Percentiles rank a stretch among this genome's conserved stretches.
These are phyloP conservation scores for Phyllotreta cruciferae DNA, from an alignment of 2,888 invertebrate genomes.

Conservation along the genomic window DNA sequence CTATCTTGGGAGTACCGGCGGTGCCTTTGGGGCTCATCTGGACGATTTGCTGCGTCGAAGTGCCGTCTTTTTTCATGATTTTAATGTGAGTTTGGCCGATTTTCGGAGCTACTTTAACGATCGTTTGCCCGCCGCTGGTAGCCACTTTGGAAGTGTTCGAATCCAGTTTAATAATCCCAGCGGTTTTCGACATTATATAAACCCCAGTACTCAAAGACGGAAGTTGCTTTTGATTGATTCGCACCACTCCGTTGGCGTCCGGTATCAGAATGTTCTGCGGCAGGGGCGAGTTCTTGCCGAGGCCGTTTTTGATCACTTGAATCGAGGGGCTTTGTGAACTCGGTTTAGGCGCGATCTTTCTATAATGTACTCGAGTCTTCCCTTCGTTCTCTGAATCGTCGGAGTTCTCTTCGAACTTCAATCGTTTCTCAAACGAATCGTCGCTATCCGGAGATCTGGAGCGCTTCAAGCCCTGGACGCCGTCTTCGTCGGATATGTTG, in stretches of 20 bases:
- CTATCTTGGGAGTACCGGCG: slow-evolving; percentile 13
- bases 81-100: slow-evolving; percentile 62
- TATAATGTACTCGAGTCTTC: slow-evolving; percentile 34
- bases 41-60: slow-evolving; percentile 45
- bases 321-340: slow-evolving; percentile 1
- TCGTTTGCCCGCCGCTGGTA: slow-evolving; percentile 56
- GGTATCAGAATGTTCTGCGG: slow-evolving; percentile 60
- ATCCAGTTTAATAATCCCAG: slow-evolving; percentile 76
- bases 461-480: slow-evolving; percentile 45
- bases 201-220: slow-evolving; percentile 70
- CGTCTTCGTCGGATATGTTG: slow-evolving; percentile 66
- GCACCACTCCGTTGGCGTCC: slow-evolving; percentile 72
- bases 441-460: slow-evolving; percentile 49
- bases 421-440: slow-evolving; percentile 57
- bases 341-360: slow-evolving; percentile 37
- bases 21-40: slow-evolving; percentile 43
- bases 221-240: slow-evolving; percentile 77
- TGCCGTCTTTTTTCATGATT: slow-evolving; percentile 57
- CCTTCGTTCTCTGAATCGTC: slow-evolving; percentile 50
- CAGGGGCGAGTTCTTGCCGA: slow-evolving; percentile 43
- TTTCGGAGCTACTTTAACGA: slow-evolving; percentile 62
- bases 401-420: slow-evolving; percentile 56
- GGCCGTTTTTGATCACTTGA: slow-evolving; percentile 46
- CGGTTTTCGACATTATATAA: slow-evolving; percentile 79
- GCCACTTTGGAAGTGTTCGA: slow-evolving; percentile 60